These are phyloP conservation scores for Geopemphigus sp. DNA, from an alignment of 1,140 invertebrate genomes.

Conservation along the genomic window DNA sequence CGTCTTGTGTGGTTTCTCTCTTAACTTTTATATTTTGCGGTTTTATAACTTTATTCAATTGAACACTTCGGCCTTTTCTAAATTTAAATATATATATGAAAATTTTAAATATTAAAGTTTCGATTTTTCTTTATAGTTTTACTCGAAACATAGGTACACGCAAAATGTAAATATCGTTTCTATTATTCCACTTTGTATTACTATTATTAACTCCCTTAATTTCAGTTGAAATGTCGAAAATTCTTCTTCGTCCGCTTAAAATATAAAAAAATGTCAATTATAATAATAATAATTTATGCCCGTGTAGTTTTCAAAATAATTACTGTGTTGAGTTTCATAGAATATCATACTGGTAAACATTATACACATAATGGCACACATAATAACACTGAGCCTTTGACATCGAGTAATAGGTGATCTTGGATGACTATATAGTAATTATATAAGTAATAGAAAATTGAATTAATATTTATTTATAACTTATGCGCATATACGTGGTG, in stretches of 20 bases:
- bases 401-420: conserved; percentile 47
- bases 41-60: neutral
- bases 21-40: too few relatives aligned
- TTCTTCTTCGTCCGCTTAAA: conserved; percentile 18
- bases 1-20: neutral
- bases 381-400: conserved; percentile 46
- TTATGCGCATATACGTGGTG: too few relatives aligned
- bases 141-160: conserved; percentile 35
- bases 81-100: neutral
- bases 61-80: neutral
- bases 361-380: conserved; percentile 41
- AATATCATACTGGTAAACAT: conserved; percentile 50
- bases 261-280: neutral
- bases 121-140: neutral
- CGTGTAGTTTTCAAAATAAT: neutral
- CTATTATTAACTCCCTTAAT: conserved; percentile 21
- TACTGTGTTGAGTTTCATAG: conserved; percentile 32
- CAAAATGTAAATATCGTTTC: conserved; percentile 1
- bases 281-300: neutral
- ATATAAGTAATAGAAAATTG: neutral
- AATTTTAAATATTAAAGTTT: neutral
- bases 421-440: conserved; percentile 46
- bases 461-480: too few relatives aligned
- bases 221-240: conserved; percentile 21
- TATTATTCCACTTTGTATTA: neutral